Evolutionary conservation across 2,888 invertebrate species (phyloP), one percentile per base, ranked within the genome.

Genomic region (Phymatocera aterrima): DNA sequence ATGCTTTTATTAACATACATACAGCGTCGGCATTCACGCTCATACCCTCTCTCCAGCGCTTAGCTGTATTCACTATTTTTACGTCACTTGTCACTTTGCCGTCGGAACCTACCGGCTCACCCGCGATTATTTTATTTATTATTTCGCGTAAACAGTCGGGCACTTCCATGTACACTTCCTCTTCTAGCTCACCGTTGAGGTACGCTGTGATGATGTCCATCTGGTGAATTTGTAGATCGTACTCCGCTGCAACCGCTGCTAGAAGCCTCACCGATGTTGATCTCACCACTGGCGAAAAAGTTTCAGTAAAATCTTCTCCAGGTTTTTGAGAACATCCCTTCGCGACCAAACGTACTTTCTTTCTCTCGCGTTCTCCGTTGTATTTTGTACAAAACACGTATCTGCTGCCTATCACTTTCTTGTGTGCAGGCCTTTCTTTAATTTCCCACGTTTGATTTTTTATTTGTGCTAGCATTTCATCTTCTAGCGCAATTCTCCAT

Each of bases 191-290:
- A 15, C 80, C 81, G 60, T 81, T 81, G 18, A 81, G 61, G 46
- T 81, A 81, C n/a, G 81, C 80, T 2, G 77, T 80, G 1, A 77
- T 75, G n/a, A 81, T 54, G 40, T 81, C 80, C 78, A 81, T 77
- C 54, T 81, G 81, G 65, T 81, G 77, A n/a, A 81, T 81, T 2
- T 79, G 54, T 4, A 80, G 37, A 1, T 43, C 78, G 43, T 37
- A 57, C 46, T 79, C 78, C 21, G 78, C 80, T 31, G 78, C 68
- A n/a, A 79, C 18, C 18, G 81, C 78, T 15, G 79, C 72, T 34
- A 81, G n/a, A 12, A 81, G 6, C n/a, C 81, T 61, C 6, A 80
- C 12, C 12, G 80, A 79, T 1, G 74, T 80, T 48, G 64, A 70
- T 61, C 80, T 77, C 10, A 77, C 81, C 12, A 80, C 81, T 4